phyloP scores from a whole-genome alignment of 1,140 invertebrate genomes.

The Tetraneura akinire region DNA sequence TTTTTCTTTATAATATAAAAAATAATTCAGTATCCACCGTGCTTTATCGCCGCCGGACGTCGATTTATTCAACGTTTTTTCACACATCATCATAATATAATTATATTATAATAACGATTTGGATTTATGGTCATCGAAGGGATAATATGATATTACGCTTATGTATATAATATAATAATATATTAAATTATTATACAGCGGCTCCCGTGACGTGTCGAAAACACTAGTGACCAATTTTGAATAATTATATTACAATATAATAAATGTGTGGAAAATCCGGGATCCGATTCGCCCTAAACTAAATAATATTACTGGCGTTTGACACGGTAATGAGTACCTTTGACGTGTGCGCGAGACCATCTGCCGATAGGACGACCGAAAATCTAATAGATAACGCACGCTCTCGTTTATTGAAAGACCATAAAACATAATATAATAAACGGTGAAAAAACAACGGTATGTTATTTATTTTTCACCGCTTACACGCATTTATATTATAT shows the following conservation, averaged over 20 bases:
- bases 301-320: not conserved
- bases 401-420: slow-evolving; percentile 37
- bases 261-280: not conserved
- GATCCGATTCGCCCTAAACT: not conserved
- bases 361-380: slow-evolving; percentile 15
- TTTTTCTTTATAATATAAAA: not conserved
- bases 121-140: not conserved
- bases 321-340: slow-evolving; percentile 34
- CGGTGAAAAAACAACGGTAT: not conserved
- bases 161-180: too few species aligned
- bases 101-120: too few species aligned
- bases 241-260: not conserved
- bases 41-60: slow-evolving; percentile 18
- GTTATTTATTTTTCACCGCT: slow-evolving; percentile 31
- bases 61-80: not conserved
- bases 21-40: slow-evolving; percentile 33
- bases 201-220: not conserved
- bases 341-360: slow-evolving; percentile 36
- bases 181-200: too few species aligned
- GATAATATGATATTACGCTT: too few species aligned
- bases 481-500: too few species aligned
- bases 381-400: not conserved
- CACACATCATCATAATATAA: too few species aligned
- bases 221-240: not conserved
- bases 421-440: not conserved